Conservation (phyloP, 2,888 invertebrate genomes). For the Penaeus monodon region DNA sequence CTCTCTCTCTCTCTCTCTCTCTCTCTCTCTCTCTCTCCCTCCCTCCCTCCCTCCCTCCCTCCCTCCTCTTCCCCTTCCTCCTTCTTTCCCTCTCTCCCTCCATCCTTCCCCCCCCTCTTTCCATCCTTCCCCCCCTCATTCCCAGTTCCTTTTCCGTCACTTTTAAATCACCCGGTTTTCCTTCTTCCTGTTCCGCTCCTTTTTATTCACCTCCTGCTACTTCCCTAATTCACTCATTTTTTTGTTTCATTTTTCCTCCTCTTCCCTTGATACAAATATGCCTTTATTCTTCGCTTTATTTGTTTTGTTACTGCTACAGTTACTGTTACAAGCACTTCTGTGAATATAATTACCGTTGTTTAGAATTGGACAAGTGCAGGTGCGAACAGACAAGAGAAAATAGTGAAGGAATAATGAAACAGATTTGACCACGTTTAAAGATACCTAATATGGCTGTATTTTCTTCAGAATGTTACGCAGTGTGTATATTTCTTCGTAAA, state of each 20-base stretch:
- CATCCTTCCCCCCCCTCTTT: neutral
- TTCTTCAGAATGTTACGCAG: too few species aligned
- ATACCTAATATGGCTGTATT: too few species aligned
- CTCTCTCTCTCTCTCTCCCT: neutral
- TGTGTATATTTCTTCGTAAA: too few species aligned
- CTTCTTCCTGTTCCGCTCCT: neutral
- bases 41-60: constrained; percentile 3
- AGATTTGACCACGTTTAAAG: too few species aligned
- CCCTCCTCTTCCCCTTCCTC: neutral
- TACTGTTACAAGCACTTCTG: too few species aligned
- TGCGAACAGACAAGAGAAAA: too few species aligned
- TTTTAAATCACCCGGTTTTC: neutral
- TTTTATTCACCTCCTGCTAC: neutral
- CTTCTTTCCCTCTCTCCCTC: neutral
- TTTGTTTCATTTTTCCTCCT: neutral
- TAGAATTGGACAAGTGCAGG: too few species aligned
- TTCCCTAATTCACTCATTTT: neutral
- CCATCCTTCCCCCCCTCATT: neutral
- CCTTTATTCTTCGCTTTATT: too few species aligned
- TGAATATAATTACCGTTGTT: too few species aligned
- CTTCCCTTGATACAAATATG: neutral
- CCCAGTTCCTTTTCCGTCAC: neutral
- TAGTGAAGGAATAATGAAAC: too few species aligned
- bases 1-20: neutral
- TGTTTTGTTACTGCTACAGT: too few species aligned